Evolutionary conservation across 1,140 invertebrate genomes (phyloP), one percentile per base, ranked within the genome.

Genomic region (Apis cerana): DNA sequence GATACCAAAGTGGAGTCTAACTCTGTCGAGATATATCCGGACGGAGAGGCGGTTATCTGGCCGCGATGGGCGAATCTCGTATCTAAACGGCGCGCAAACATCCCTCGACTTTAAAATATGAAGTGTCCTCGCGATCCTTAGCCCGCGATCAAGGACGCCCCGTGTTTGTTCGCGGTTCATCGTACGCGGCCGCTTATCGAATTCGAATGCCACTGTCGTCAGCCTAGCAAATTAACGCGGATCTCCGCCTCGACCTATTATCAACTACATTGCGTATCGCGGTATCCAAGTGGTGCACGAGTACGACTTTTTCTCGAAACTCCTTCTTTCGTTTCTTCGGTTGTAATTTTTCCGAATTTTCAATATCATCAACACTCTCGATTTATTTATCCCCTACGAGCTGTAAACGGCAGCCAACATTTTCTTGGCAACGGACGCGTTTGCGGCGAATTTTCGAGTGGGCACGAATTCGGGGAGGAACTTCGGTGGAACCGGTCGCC

Each of bases 1-100:
- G 83, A 82, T 88, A 88, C 75, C 87, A 27, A 85, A 86, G 87
- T 85, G 74, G 77, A 75, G 67, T 88, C 87, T 88, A 88, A 86
- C 86, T 67, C 74, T 61, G 75, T 69, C 84, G 56, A 88, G 88
- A 89, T 89, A 88, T 79, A 85, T 79, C 67, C 87, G 76, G 85
- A 79, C 83, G 84, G 83, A 88, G 80, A 62, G 70, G 69, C 33
- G 78, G 86, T 68, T 88, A 88, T 89, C 87, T 88, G 65, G 68
- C 50, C 43, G 48, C 71, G 86, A 84, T 86, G 80, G 84, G 65
- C 75, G 84, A 86, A 88, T 81, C 84, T 75, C 70, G 76, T 89
- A 85, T 83, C 84, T 89, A 89, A 89, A 88, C 87, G 77, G 74
- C 87, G 74, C 80, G 65, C 75, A 65, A 88, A 80, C 84, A 70